Percentiles rank a stretch among this genome's conserved stretches.
Evolutionary conservation across 2,888 invertebrate species (phyloP).

Genomic region (Amiota minor): DNA sequence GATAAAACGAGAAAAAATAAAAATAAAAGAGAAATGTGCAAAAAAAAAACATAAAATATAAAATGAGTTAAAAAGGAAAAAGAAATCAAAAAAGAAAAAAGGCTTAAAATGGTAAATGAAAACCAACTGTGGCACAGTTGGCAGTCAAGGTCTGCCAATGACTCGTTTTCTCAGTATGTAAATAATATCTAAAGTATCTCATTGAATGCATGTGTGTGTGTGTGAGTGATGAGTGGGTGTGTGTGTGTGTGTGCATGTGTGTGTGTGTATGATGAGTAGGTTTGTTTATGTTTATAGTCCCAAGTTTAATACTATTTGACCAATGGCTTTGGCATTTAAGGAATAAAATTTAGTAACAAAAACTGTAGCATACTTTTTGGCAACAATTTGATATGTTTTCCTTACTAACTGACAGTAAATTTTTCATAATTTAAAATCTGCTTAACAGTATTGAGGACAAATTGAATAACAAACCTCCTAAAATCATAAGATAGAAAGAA

Average conservation of each 20-base stretch:
- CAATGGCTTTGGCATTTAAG: neutral
- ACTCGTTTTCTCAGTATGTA: neutral
- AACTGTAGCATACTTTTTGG: neutral
- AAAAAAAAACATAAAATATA: slow-evolving; percentile 9
- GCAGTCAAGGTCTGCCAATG: slow-evolving; percentile 15
- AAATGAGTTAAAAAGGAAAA: neutral
- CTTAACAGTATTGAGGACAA: too few relatives aligned
- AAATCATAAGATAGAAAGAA: too few relatives aligned
- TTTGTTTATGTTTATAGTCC: neutral
- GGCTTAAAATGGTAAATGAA: slow-evolving; percentile 18
- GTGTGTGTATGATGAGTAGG: neutral
- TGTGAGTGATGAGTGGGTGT: neutral
- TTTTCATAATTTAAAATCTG: too few relatives aligned
- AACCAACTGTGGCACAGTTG: slow-evolving; percentile 16
- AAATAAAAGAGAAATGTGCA: neutral
- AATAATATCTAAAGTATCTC: neutral
- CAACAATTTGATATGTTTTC: too few relatives aligned
- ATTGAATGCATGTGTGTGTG: neutral
- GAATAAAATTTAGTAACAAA: neutral
- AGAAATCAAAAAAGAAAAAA: slow-evolving; percentile 1
- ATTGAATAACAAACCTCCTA: too few relatives aligned
- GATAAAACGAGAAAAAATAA: neutral
- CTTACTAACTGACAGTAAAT: too few relatives aligned
- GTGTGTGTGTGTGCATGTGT: neutral
- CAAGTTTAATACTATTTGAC: neutral